Evolutionary conservation across 2,888 invertebrate species (phyloP).

Genomic region (Epicampocera succincta): DNA sequence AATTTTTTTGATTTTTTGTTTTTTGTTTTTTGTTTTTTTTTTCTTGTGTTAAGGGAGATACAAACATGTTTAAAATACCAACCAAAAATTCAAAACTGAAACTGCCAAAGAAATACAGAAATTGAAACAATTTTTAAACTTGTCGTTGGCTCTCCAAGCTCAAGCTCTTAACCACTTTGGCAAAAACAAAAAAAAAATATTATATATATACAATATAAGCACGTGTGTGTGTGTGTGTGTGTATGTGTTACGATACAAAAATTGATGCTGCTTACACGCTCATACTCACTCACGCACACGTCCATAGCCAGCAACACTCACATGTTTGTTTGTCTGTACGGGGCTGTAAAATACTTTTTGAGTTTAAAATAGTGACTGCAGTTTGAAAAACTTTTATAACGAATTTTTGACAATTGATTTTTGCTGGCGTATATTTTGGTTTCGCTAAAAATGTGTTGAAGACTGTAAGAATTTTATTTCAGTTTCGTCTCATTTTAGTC

Average conservation of each 20-base stretch:
- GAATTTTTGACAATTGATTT: conserved; percentile 55
- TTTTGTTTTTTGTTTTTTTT: too few relatives aligned
- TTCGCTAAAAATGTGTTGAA: conserved; percentile 1
- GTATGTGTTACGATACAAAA: not conserved
- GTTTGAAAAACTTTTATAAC: conserved; percentile 55
- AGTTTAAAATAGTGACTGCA: conserved; percentile 12
- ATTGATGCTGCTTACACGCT: conserved; percentile 28
- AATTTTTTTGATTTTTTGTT: too few relatives aligned
- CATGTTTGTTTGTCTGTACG: not conserved
- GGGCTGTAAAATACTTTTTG: not conserved
- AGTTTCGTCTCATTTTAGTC: not conserved
- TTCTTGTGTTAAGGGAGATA: conserved; percentile 49
- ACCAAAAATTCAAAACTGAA: conserved; percentile 40
- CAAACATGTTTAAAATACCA: conserved; percentile 65
- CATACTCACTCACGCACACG: not conserved
- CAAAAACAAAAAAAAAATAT: conserved; percentile 5
- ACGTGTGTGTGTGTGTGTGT: not conserved
- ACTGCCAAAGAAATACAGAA: conserved; percentile 52
- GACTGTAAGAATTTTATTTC: not conserved
- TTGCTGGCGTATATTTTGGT: not conserved
- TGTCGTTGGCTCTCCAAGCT: conserved; percentile 34
- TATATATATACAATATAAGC: too few relatives aligned
- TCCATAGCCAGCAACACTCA: not conserved
- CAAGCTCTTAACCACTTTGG: conserved; percentile 20
- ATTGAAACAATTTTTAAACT: conserved; percentile 63